phyloP scores from a whole-genome alignment of 1,140 invertebrate species.

The Caenorhabditis tropicalis region DNA sequence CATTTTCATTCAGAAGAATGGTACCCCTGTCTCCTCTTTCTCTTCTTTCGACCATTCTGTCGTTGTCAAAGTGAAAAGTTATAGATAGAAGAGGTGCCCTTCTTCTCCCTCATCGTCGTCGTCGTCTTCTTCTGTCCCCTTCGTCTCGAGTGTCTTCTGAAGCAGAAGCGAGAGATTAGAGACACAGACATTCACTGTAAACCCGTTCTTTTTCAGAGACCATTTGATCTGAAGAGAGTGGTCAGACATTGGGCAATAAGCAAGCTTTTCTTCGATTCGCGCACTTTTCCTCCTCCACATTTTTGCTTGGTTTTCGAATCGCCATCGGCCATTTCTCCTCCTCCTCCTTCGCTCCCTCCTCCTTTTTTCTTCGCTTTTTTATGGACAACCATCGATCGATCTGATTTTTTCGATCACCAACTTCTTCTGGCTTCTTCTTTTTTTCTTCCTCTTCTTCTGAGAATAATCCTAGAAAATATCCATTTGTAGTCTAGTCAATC shows the following conservation, averaged over 20 bases:
- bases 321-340: conserved; percentile 30
- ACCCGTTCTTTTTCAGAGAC: neutral
- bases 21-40: too few species aligned
- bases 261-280: conserved; percentile 39
- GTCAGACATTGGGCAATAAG: conserved; percentile 32
- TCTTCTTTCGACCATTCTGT: neutral
- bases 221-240: neutral
- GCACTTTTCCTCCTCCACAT: conserved; percentile 44
- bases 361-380: conserved; percentile 20
- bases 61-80: neutral
- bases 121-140: neutral
- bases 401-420: neutral
- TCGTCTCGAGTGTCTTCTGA: conserved; percentile 18
- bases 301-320: conserved; percentile 43
- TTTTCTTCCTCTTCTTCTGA: too few species aligned
- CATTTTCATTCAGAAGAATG: too few species aligned
- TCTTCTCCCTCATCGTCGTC: too few species aligned
- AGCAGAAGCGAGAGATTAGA: neutral
- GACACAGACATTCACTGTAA: conserved; percentile 27
- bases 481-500: neutral
- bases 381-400: conserved; percentile 21
- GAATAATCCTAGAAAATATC: neutral
- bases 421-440: neutral
- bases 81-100: neutral
- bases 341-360: neutral